A percentile compares a stretch with the other conserved stretches of the same genome.
Evolutionary conservation across 2,888 invertebrate genomes (phyloP).

Genomic region (Apodemia duryi): DNA sequence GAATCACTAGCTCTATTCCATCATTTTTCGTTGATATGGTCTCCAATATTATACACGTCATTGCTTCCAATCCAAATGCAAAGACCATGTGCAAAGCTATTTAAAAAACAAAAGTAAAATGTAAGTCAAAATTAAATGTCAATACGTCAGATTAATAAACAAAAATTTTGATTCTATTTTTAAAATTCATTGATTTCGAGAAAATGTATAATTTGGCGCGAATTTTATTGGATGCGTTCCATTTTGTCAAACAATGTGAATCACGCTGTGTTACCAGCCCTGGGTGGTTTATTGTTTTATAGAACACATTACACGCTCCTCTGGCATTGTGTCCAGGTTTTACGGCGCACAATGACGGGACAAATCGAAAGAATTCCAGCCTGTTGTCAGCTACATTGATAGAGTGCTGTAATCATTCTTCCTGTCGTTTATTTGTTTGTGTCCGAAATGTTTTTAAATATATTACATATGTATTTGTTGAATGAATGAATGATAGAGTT

Average conservation of each 20-base stretch:
- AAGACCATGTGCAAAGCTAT: too few relatives aligned
- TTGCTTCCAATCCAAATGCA: too few relatives aligned
- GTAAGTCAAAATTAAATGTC: not conserved
- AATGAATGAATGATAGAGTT: constrained; percentile 9
- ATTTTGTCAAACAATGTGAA: constrained; percentile 36
- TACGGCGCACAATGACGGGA: constrained; percentile 53
- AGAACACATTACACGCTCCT: constrained; percentile 53
- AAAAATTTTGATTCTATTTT: constrained; percentile 23
- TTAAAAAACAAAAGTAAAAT: too few relatives aligned
- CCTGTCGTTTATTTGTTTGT: constrained; percentile 52
- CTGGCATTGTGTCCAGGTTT: constrained; percentile 45
- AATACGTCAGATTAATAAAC: constrained; percentile 35
- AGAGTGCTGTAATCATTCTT: constrained; percentile 60
- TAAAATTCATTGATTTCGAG: constrained; percentile 35
- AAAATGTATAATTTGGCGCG: constrained; percentile 40
- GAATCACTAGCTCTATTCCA: too few relatives aligned
- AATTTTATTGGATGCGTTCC: constrained; percentile 35
- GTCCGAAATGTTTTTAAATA: not conserved
- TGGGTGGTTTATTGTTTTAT: constrained; percentile 75
- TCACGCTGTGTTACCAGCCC: constrained; percentile 34
- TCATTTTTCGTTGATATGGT: too few relatives aligned
- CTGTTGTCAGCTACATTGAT: constrained; percentile 57
- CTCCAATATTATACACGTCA: too few relatives aligned
- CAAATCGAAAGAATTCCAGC: constrained; percentile 55
- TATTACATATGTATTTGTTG: constrained; percentile 10